Percentiles rank a stretch among this genome's conserved stretches.
Conservation (phyloP, 2,113 vertebrate genomes). For the Mellivora capensis region DNA sequence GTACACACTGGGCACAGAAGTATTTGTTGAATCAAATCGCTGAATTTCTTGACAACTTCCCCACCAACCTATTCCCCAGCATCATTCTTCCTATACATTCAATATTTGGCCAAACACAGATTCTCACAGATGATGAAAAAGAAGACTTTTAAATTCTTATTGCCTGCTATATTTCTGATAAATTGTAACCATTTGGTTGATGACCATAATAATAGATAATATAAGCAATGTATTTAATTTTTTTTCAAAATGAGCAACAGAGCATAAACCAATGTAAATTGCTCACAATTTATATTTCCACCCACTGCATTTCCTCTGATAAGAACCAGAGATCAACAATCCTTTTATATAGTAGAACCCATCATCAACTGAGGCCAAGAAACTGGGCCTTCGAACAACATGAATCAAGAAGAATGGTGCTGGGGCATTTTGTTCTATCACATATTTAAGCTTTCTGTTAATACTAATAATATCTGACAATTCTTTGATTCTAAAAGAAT, state of each 20-base stretch:
- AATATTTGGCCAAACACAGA: background rate
- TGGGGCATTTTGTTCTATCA: background rate
- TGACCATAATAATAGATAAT: background rate
- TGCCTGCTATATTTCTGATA: background rate
- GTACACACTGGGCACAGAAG: background rate
- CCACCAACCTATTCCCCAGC: background rate
- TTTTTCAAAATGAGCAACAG: background rate
- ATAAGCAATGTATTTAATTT: background rate
- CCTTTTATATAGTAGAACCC: background rate
- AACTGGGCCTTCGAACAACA: background rate
- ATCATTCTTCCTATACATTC: background rate
- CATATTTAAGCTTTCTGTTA: slow-evolving; percentile 1
- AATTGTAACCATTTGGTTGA: background rate
- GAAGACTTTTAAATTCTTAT: background rate
- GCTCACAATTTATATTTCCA: background rate
- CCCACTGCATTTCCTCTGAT: background rate
- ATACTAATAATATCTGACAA: background rate
- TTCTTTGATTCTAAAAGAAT: background rate
- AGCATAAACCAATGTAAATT: background rate
- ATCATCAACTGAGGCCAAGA: background rate
- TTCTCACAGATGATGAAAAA: background rate
- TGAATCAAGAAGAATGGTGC: background rate
- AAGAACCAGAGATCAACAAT: background rate
- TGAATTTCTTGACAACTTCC: background rate
- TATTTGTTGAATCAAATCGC: background rate